Evolutionary conservation across 2,797 vertebrate species (phyloP).

Genomic region (Orientallactaga sibirica): DNA sequence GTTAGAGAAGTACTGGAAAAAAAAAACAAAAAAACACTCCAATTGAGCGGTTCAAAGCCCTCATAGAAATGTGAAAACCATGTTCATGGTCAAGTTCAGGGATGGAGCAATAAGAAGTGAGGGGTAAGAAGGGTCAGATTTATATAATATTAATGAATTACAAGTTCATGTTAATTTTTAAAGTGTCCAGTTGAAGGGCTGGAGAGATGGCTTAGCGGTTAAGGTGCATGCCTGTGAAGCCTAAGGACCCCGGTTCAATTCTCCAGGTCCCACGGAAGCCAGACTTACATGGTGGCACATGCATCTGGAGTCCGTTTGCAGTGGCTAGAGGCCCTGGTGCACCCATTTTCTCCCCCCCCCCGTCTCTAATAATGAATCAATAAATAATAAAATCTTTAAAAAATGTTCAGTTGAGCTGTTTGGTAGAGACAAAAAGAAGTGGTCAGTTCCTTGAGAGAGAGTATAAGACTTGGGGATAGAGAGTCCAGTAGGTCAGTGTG

Average conservation of each 20-base stretch:
- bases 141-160: too few relatives aligned
- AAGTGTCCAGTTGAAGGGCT: background rate
- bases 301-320: too few relatives aligned
- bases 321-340: too few relatives aligned
- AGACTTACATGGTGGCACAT: too few relatives aligned
- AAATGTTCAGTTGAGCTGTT: background rate
- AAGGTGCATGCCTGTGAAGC: too few relatives aligned
- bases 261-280: too few relatives aligned
- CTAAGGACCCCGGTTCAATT: too few relatives aligned
- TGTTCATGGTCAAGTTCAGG: background rate
- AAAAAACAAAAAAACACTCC: background rate
- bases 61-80: background rate
- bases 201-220: too few relatives aligned
- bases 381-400: too few relatives aligned
- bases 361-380: too few relatives aligned
- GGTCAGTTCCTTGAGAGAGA: background rate
- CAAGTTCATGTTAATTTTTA: too few relatives aligned
- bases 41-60: background rate
- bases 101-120: background rate
- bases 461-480: background rate
- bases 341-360: too few relatives aligned
- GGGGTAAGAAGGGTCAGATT: background rate
- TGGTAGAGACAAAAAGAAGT: background rate
- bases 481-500: background rate
- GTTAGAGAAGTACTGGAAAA: conserved; percentile 5